Base-by-base conservation (phyloP, 2,113 vertebrate genomes). In the Gymnarchus niloticus region DNA sequence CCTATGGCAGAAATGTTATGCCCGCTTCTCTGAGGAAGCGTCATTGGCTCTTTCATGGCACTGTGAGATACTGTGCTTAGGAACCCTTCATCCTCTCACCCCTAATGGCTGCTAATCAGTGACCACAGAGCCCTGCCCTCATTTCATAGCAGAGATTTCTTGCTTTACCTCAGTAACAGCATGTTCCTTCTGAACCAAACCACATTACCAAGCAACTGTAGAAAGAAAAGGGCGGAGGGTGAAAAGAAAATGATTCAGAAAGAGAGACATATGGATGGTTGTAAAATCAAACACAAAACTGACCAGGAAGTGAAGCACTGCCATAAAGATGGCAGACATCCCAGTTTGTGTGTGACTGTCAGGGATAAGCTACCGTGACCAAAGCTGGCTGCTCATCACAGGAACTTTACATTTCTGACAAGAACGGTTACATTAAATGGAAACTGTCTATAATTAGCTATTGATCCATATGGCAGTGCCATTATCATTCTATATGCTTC, bases 151-250 rank as follows among this genome's bases (percentile, higher is more conserved):
- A 8, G 46, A 41, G 56, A 14, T 61, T 46, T 7, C 37, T 44
- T 46, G 82, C 37, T 59, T 83, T 9, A 28, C 17, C 51, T 25
- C 2, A 57, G 8, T 2, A 9, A 57, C 56, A 9, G 56, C 56
- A 57, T 10, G 12, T 17, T 57, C 23, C 56, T 28, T 44, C 56
- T 23, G 6, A 25, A 57, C 9, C 56, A 46, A 61, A 61, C 56
- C 59, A 57, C 21, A 56, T 84, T n/a, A 84, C 83, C 23, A 59
- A 84, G 83, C 83, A 84, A 84, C 83, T n/a, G 82, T 9, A 54
- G 49, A 54, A 44, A 56, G 49, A n/a, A 25, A 28, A 41, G 28
- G 12, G 54, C 6, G 56, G 23, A 21, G 56, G 56, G 23, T 12
- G 56, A 21, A 57, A 57, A 57, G 56, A 12, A 57, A 57, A 21